phyloP scores from a whole-genome alignment of 2,113 vertebrate genomes.

The Rhinopomastus cyanomelas region DNA sequence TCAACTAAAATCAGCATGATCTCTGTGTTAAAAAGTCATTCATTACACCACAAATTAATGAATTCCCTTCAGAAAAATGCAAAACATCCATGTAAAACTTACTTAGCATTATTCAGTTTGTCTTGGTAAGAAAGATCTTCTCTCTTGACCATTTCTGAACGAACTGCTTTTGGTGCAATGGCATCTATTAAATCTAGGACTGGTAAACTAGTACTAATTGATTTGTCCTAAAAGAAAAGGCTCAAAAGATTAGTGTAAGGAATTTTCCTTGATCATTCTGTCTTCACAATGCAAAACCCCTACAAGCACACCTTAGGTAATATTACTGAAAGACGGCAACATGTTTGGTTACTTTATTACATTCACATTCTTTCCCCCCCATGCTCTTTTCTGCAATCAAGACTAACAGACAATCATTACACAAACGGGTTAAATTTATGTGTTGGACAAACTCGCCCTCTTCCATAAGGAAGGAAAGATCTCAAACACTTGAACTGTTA shows the following conservation, averaged over 20 bases:
- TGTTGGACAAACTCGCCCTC: background rate
- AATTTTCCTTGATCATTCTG: background rate
- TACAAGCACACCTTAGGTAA: background rate
- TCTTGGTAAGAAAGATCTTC: slow-evolving; percentile 75
- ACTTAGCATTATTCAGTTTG: slow-evolving; percentile 88
- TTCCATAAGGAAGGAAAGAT: background rate
- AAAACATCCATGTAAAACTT: slow-evolving; percentile 59
- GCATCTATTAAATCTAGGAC: slow-evolving; percentile 94
- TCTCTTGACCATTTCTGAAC: slow-evolving; percentile 88
- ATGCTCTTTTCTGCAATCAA: background rate
- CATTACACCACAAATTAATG: background rate
- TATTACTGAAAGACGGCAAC: background rate
- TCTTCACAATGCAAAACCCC: background rate
- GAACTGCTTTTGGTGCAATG: slow-evolving; percentile 87
- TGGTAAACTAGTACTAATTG: slow-evolving; percentile 93
- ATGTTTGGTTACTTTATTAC: background rate
- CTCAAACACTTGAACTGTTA: background rate
- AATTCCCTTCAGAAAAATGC: background rate
- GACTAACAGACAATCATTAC: background rate
- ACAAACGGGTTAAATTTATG: background rate
- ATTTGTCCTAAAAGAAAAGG: slow-evolving; percentile 82
- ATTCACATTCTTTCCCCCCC: background rate
- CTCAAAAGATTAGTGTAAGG: slow-evolving; percentile 3
- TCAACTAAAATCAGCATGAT: background rate
- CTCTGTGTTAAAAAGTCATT: background rate